These are phyloP conservation scores for Margaritifera margaritifera DNA, from an alignment of 2,888 invertebrate genomes.

Conservation along the genomic window DNA sequence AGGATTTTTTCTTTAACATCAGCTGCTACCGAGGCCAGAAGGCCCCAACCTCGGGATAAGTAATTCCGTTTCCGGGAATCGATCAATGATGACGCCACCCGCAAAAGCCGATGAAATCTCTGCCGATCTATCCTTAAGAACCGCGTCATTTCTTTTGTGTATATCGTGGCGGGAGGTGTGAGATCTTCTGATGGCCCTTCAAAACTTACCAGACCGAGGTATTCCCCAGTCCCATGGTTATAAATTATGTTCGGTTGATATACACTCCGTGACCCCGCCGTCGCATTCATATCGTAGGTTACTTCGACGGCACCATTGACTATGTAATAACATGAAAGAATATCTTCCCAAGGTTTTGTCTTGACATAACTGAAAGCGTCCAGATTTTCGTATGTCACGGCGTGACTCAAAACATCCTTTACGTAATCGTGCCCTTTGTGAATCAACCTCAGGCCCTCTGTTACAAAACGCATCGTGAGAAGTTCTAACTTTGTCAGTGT, in stretches of 20 bases:
- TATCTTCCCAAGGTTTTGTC: slow-evolving; percentile 48
- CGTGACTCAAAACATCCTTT: slow-evolving; percentile 57
- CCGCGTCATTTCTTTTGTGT: slow-evolving; percentile 55
- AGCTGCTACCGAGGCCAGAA: slow-evolving; percentile 42
- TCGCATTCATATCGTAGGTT: slow-evolving; percentile 54
- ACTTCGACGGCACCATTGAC: slow-evolving; percentile 60
- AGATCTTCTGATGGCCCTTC: slow-evolving; percentile 57
- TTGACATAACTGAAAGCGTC: slow-evolving; percentile 50
- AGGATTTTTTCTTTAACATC: slow-evolving; percentile 55
- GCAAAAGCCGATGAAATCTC: slow-evolving; percentile 51
- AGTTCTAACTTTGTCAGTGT: slow-evolving; percentile 46
- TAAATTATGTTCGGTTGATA: slow-evolving; percentile 65
- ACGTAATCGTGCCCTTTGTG: slow-evolving; percentile 59
- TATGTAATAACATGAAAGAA: slow-evolving; percentile 59
- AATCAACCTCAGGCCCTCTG: slow-evolving; percentile 55
- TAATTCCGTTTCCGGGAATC: slow-evolving; percentile 47
- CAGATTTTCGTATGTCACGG: slow-evolving; percentile 53
- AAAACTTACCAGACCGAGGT: slow-evolving; percentile 57
- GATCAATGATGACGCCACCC: slow-evolving; percentile 32
- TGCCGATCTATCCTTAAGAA: slow-evolving; percentile 58
- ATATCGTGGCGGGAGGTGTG: slow-evolving; percentile 60
- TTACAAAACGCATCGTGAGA: slow-evolving; percentile 52
- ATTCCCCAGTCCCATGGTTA: slow-evolving; percentile 63
- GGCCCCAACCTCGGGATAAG: slow-evolving; percentile 33
- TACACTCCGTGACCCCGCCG: slow-evolving; percentile 47